Percentiles rank a stretch among this genome's conserved stretches.
Conservation (phyloP, 2,888 invertebrate species). For the Tinea pellionella region DNA sequence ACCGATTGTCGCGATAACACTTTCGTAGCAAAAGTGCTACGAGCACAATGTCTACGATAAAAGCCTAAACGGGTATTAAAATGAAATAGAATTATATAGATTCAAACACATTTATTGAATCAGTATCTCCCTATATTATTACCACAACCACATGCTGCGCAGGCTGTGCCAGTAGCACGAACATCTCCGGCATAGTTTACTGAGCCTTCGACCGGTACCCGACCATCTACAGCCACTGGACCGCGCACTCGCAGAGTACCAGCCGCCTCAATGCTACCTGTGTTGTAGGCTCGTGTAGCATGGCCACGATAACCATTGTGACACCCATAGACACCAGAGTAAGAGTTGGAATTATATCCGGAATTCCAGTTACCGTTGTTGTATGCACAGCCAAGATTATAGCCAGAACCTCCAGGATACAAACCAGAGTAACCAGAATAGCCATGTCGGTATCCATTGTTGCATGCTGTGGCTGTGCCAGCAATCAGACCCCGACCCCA, state of each 20-base stretch:
- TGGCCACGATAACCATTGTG: too few relatives aligned
- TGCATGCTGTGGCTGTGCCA: not conserved
- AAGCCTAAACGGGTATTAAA: too few relatives aligned
- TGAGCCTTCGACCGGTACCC: constrained; percentile 27
- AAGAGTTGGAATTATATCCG: too few relatives aligned
- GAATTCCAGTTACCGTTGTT: too few relatives aligned
- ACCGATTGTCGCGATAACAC: too few relatives aligned
- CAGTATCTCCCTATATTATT: not conserved
- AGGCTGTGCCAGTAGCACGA: constrained; percentile 27
- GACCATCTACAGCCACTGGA: constrained; percentile 25
- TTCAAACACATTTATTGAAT: not conserved
- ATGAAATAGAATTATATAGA: too few relatives aligned
- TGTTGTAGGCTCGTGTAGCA: not conserved
- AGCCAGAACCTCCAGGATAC: too few relatives aligned
- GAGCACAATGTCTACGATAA: too few relatives aligned
- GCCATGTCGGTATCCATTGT: not conserved
- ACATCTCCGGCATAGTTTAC: constrained; percentile 26
- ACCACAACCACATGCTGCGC: constrained; percentile 22
- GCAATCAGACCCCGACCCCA: not conserved
- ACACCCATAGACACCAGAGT: too few relatives aligned
- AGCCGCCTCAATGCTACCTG: constrained; percentile 23
- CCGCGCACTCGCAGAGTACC: constrained; percentile 27
- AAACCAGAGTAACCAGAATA: too few relatives aligned
- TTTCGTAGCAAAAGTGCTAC: too few relatives aligned
- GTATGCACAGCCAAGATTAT: too few relatives aligned